Conservation (phyloP, 2,888 invertebrate genomes). For the Andrena hattorfiana region DNA sequence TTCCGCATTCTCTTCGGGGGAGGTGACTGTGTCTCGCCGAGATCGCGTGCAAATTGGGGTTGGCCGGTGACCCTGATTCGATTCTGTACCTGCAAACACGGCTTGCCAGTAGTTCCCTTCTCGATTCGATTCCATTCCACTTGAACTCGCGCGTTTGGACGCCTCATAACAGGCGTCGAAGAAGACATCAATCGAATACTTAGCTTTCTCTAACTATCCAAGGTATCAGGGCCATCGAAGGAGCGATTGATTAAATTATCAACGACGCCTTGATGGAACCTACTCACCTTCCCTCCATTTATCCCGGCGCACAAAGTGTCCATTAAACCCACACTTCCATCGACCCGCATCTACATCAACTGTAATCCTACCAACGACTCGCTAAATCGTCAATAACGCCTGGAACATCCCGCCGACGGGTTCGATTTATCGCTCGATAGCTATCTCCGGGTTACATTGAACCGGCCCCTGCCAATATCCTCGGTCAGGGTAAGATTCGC, state of each 20-base stretch:
- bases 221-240: not conserved
- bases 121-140: not conserved
- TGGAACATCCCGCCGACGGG: slow-evolving; percentile 43
- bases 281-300: slow-evolving; percentile 29
- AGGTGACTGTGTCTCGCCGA: not conserved
- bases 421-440: slow-evolving; percentile 49
- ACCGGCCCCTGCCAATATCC: slow-evolving; percentile 3
- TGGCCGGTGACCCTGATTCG: not conserved
- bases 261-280: slow-evolving; percentile 27
- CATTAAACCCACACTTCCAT: slow-evolving; percentile 20
- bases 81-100: not conserved
- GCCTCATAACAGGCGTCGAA: slow-evolving; percentile 10
- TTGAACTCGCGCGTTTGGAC: not conserved
- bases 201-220: not conserved
- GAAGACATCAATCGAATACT: slow-evolving; percentile 17
- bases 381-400: slow-evolving; percentile 54
- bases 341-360: slow-evolving; percentile 10
- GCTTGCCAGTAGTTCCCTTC: not conserved
- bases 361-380: slow-evolving; percentile 32
- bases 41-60: not conserved
- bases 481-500: slow-evolving; percentile 1
- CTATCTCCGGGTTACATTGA: slow-evolving; percentile 36
- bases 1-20: not conserved
- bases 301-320: slow-evolving; percentile 41
- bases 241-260: slow-evolving; percentile 43